Evolutionary conservation across 2,888 invertebrate species (phyloP).

Genomic region (Cheilosia grossa): DNA sequence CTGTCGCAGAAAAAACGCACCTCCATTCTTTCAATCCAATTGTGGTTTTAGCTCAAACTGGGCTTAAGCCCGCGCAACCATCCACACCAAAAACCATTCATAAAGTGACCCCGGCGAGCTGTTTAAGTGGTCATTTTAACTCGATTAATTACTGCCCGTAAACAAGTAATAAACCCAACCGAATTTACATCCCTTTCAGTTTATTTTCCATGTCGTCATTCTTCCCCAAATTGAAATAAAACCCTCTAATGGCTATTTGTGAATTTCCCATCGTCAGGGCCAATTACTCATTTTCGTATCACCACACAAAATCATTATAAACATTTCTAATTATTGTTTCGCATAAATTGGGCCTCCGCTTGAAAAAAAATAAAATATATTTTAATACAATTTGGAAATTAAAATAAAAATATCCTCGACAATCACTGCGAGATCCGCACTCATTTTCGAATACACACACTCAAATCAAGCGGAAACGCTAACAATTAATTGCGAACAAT

Average conservation of each 20-base stretch:
- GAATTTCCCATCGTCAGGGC: constrained; percentile 12
- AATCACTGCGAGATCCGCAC: background rate
- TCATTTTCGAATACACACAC: background rate
- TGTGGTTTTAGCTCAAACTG: too few species aligned
- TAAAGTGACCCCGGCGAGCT: too few species aligned
- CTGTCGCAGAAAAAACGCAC: too few species aligned
- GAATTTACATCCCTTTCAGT: background rate
- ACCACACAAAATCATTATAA: constrained; percentile 18
- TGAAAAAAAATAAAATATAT: background rate
- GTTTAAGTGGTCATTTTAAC: too few species aligned
- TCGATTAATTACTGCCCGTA: too few species aligned
- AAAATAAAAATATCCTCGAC: background rate
- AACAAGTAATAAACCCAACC: background rate
- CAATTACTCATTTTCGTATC: constrained; percentile 21
- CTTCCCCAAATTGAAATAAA: background rate
- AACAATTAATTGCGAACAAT: constrained; percentile 43
- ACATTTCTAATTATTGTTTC: constrained; percentile 39
- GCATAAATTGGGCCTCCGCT: background rate
- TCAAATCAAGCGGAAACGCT: constrained; percentile 37
- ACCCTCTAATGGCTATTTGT: background rate
- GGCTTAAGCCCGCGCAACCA: too few species aligned
- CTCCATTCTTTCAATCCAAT: too few species aligned
- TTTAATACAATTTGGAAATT: background rate
- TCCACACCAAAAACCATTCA: too few species aligned
- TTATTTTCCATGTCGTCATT: background rate